Base-by-base conservation (phyloP, 2,113 vertebrate species). In the Corythoichthys haematopterus region DNA sequence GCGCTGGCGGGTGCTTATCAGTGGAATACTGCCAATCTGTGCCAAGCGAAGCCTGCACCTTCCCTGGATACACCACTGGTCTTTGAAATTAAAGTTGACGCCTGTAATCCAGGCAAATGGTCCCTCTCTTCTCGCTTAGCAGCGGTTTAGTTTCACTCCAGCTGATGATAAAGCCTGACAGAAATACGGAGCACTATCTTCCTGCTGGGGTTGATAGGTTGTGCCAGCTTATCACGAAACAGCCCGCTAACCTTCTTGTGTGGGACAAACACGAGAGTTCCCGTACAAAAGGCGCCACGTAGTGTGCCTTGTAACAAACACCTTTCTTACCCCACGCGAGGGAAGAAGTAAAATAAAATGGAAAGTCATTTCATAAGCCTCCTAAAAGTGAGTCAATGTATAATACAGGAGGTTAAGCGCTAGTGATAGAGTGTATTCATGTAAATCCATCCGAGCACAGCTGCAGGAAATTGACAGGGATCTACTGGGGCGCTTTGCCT, bases 1-100 rank as follows among this genome's bases (percentile, higher is more conserved):
- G 81, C 75, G 64, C 72, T 47, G 55, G 65, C 33, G 75, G 71
- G 74, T 70, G 71, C 86, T 91, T 91, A 91, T 91, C 90, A 64
- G 80, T 68, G 38, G 72, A 75, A 68, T 6, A 75, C 89, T 91
- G 90, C 91, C 92, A 92, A 87, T 91, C 88, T 78, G 88, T 80
- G 84, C 76, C 83, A 84, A 88, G 83, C 65, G 78, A 85, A 90
- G 87, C 88, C 84, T 82, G 85, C 84, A 83, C 87, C 86, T 87
- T 87, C 84, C 85, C 85, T 85, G 91, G 90, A 91, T 91, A 92
- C 89, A 86, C 91, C 91, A 92, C 59, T 92, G 92, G 91, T 91
- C 92, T 93, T 91, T 92, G 91, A 92, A 93, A 93, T 93, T 93
- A 92, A 91, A 91, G 88, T 91, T 88, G 84, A 89, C 86, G 84